These are phyloP conservation scores for Caranx ignobilis DNA, from an alignment of 2,113 vertebrate genomes.

Conservation along the genomic window DNA sequence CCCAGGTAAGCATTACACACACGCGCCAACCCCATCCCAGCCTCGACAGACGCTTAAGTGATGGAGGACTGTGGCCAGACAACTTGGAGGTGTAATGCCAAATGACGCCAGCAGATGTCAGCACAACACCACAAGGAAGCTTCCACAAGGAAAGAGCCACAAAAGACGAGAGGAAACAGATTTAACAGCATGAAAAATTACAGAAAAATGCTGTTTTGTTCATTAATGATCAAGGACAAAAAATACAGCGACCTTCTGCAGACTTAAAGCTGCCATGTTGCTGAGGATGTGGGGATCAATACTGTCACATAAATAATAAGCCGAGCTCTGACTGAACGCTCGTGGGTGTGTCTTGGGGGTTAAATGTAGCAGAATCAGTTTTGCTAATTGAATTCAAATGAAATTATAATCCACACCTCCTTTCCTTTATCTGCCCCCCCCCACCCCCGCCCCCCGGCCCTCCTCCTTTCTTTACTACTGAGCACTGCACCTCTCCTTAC, in stretches of 20 bases:
- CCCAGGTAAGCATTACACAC: slow-evolving; percentile 85
- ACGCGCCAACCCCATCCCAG: background rate
- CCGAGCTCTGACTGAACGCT: background rate
- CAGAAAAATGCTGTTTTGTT: background rate
- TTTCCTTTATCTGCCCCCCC: slow-evolving; percentile 1
- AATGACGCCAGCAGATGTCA: slow-evolving; percentile 50
- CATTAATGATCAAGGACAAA: background rate
- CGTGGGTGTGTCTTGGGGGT: background rate
- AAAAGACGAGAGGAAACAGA: slow-evolving; percentile 10
- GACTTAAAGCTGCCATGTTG: background rate
- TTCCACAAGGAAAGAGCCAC: background rate
- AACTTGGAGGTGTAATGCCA: slow-evolving; percentile 35
- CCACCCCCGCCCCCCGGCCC: slow-evolving; percentile 3
- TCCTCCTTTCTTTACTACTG: slow-evolving; percentile 24
- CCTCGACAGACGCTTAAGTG: background rate
- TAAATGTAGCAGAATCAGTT: background rate
- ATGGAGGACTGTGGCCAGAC: background rate
- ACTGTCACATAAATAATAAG: background rate
- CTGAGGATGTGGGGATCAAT: too few relatives aligned
- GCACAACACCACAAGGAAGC: slow-evolving; percentile 6
- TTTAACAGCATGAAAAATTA: background rate
- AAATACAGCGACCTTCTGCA: background rate
- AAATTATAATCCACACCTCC: background rate
- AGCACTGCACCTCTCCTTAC: slow-evolving; percentile 20
- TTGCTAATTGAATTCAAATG: slow-evolving; percentile 5